Base-by-base conservation (phyloP, 2,888 invertebrate species). In the Clitarchus hookeri region DNA sequence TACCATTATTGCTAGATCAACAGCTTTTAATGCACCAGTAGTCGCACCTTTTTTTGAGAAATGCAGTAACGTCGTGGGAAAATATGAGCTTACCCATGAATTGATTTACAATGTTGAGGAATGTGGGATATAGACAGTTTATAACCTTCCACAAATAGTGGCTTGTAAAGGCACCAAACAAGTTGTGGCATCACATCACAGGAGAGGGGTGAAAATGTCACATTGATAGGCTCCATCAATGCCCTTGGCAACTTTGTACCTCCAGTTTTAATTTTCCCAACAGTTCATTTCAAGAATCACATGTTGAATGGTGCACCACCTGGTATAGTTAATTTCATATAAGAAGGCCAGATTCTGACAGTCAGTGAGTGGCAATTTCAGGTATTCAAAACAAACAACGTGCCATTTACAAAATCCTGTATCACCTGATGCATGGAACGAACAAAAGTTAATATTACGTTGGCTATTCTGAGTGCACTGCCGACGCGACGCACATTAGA, bases 191-290 rank as follows among this genome's bases (percentile, higher is more conserved):
- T 26, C 44, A 80, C 80, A 13, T 9, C 80, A 36, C 6, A 26
- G 11, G 80, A 80, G 12, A 80, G 12, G 23, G 80, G 80, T 27
- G 25, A 0, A 2, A 9, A 80, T 80, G 80, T 80, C 26, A 80
- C 16, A 19, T 9, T n/a, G n/a, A n/a, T n/a, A n/a, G n/a, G n/a
- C n/a, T n/a, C n/a, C 23, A 79, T 79, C 79, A 79, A 79, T 79
- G 79, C 79, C 23, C 8, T 79, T 79, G 79, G 79, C 3, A 79
- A 79, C 79, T 79, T 23, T 26, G 79, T 79, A 79, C 79, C 79
- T 6, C 79, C 79, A n/a, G n/a, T n/a, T n/a, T n/a, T n/a, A n/a
- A n/a, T n/a, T n/a, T n/a, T n/a, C n/a, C n/a, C n/a, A n/a, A n/a
- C n/a, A n/a, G n/a, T n/a, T n/a, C n/a, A n/a, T n/a, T n/a, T n/a